A percentile compares a stretch with the other conserved stretches of the same genome.
These are phyloP conservation scores for Proteles cristata DNA, from an alignment of 2,113 vertebrate species.

Conservation along the genomic window DNA sequence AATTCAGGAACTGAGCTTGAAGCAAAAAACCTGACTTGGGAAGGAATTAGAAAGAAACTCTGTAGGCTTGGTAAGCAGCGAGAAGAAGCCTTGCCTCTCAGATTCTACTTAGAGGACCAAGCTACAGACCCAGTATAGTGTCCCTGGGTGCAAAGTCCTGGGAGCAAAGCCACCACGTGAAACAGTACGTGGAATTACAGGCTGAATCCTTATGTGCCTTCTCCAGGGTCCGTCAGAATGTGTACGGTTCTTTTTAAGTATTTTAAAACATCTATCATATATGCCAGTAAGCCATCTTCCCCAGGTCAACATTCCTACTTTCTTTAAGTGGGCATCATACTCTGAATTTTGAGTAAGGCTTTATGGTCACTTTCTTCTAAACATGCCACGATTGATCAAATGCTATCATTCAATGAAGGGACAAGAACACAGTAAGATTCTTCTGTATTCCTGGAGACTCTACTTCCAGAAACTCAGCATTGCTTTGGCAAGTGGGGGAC, in stretches of 20 bases:
- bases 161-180: background rate
- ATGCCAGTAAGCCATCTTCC: background rate
- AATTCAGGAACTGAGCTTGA: background rate
- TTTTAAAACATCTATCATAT: background rate
- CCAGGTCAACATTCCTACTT: background rate
- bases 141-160: background rate
- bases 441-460: background rate
- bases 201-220: no score
- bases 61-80: background rate
- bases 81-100: background rate
- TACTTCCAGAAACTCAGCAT: background rate
- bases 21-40: no score
- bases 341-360: background rate
- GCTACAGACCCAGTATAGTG: background rate
- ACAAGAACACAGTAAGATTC: background rate
- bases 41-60: background rate
- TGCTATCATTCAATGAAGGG: background rate
- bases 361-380: background rate
- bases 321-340: background rate
- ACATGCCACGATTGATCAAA: no score
- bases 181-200: fast-evolving
- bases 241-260: background rate
- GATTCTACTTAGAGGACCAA: background rate
- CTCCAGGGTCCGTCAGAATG: background rate
- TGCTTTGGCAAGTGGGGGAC: background rate